Evolutionary conservation across 2,888 invertebrate genomes (phyloP).

Genomic region (Beris chalybata): DNA sequence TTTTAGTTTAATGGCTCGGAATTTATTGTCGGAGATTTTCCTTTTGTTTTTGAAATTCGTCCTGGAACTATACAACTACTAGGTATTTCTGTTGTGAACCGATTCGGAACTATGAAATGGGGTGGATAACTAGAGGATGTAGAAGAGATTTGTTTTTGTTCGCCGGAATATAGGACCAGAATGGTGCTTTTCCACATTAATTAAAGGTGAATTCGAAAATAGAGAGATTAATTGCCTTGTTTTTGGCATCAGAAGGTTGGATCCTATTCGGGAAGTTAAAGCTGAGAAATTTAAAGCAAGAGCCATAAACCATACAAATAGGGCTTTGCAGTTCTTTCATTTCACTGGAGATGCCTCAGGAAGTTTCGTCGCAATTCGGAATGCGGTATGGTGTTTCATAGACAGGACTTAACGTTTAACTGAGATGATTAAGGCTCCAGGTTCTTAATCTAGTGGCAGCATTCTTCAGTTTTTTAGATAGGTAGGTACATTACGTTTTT

Average conservation of each 20-base stretch:
- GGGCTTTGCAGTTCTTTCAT: too few relatives aligned
- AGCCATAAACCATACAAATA: too few relatives aligned
- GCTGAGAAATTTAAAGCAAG: too few relatives aligned
- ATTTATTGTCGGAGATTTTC: conserved; percentile 34
- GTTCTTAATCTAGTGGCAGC: too few relatives aligned
- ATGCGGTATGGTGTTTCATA: too few relatives aligned
- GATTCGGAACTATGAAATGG: not conserved
- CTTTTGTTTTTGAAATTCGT: conserved; percentile 9
- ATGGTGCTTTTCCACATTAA: conserved; percentile 7
- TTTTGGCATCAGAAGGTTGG: not conserved
- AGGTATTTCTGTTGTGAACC: not conserved
- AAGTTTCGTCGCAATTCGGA: too few relatives aligned
- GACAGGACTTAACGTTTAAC: too few relatives aligned
- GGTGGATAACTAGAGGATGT: not conserved
- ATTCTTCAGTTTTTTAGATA: too few relatives aligned
- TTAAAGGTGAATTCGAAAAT: not conserved
- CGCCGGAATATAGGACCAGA: not conserved
- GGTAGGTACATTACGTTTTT: too few relatives aligned
- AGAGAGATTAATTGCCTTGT: conserved; percentile 11
- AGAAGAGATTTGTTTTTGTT: not conserved
- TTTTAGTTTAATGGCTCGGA: conserved; percentile 37
- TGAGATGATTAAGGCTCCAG: too few relatives aligned
- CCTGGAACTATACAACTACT: not conserved
- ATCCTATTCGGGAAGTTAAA: too few relatives aligned
- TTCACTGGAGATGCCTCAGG: too few relatives aligned